phyloP scores from a whole-genome alignment of 2,888 invertebrate genomes.

The Plagodis dolabraria region DNA sequence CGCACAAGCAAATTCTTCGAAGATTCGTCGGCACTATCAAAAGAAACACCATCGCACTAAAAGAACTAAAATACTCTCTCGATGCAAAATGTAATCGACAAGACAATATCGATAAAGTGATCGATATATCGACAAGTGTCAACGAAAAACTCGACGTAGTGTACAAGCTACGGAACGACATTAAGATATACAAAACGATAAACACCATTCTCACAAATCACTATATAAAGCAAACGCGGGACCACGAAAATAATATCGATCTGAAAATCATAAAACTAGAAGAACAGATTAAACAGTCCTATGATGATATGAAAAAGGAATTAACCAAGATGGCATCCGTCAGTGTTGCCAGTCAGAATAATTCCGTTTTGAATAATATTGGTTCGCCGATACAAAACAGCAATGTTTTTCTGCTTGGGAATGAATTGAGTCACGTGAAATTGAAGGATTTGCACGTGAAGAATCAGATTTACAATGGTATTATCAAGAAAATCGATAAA shows the following conservation, averaged over 20 bases:
- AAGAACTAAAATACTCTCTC: conserved; percentile 62
- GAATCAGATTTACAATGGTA: conserved; percentile 74
- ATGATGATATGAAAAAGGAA: conserved; percentile 65
- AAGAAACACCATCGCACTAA: conserved; percentile 70
- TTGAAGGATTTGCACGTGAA: conserved; percentile 62
- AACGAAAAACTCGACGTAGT: conserved; percentile 78
- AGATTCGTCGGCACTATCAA: conserved; percentile 65
- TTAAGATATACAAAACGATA: conserved; percentile 77
- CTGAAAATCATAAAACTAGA: conserved; percentile 69
- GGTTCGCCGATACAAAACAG: conserved; percentile 65
- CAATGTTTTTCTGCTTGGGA: conserved; percentile 68
- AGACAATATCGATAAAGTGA: conserved; percentile 59
- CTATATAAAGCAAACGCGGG: conserved; percentile 72
- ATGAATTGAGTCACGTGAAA: conserved; percentile 65
- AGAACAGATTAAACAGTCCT: conserved; percentile 65
- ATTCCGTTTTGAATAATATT: conserved; percentile 46
- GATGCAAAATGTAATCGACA: conserved; percentile 55
- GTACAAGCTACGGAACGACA: conserved; percentile 74
- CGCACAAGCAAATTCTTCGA: conserved; percentile 59
- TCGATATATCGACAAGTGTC: conserved; percentile 66
- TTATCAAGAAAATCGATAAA: conserved; percentile 76
- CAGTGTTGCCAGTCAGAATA: conserved; percentile 58
- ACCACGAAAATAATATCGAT: conserved; percentile 68
- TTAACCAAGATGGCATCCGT: conserved; percentile 54
- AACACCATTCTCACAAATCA: conserved; percentile 78